Evolutionary conservation across 2,888 invertebrate genomes (phyloP).

Genomic region (Stenoptilia bipunctidactyla): DNA sequence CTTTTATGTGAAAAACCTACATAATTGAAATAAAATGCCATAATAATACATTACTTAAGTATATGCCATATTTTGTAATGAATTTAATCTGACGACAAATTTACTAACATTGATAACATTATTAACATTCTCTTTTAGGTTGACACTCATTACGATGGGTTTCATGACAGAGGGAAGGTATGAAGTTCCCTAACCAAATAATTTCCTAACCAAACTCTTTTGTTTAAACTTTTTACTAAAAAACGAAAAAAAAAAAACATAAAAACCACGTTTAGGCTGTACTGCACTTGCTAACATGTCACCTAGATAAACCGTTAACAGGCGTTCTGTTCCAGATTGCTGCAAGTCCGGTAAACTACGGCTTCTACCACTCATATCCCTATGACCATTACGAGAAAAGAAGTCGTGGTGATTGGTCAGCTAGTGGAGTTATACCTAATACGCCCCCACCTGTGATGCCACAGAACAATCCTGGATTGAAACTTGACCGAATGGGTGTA

Average conservation of each 20-base stretch:
- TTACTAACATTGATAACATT: slow-evolving; percentile 12
- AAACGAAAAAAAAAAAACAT: too few relatives aligned
- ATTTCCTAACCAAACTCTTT: slow-evolving; percentile 16
- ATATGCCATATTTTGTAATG: too few relatives aligned
- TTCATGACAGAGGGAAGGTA: slow-evolving; percentile 60
- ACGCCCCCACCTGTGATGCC: slow-evolving; percentile 31
- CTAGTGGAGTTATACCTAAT: slow-evolving; percentile 39
- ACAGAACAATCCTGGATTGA: slow-evolving; percentile 29
- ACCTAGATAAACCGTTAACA: slow-evolving; percentile 55
- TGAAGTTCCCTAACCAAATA: slow-evolving; percentile 27
- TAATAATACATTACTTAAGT: too few relatives aligned
- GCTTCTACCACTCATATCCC: slow-evolving; percentile 75
- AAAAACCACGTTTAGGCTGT: slow-evolving; percentile 29
- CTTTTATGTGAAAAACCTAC: too few relatives aligned
- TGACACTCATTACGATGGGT: slow-evolving; percentile 51
- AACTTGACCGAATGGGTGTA: slow-evolving; percentile 40
- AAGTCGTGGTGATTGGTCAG: slow-evolving; percentile 41
- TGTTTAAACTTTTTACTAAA: slow-evolving; percentile 10
- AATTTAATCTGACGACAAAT: too few relatives aligned
- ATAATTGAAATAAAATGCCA: too few relatives aligned
- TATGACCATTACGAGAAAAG: slow-evolving; percentile 60
- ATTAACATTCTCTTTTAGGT: slow-evolving; percentile 56
- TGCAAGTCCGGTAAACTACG: slow-evolving; percentile 81
- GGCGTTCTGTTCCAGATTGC: slow-evolving; percentile 74
- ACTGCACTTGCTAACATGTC: slow-evolving; percentile 36